Evolutionary conservation across 2,113 vertebrate species (phyloP).

Genomic region (Peromyscus californicus): DNA sequence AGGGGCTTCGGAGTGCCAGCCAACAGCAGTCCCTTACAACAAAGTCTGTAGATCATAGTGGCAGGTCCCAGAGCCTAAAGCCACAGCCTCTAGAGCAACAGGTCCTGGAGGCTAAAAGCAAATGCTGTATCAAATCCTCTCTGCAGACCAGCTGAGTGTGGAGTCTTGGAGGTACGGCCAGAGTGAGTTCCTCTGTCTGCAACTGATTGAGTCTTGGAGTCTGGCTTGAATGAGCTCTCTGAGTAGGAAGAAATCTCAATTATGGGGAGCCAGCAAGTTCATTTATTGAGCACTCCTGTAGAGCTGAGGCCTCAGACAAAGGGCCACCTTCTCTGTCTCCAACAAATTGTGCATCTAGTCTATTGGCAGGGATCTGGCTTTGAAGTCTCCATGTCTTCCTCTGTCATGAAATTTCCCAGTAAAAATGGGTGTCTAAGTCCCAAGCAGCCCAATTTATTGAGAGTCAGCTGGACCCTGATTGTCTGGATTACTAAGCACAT

Average conservation of each 20-base stretch:
- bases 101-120: background rate
- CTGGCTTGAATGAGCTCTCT: background rate
- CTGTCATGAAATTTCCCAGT: background rate
- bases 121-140: background rate
- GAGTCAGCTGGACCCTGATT: background rate
- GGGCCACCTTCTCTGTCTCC: background rate
- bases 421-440: too few relatives aligned
- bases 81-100: background rate
- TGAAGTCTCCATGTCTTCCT: background rate
- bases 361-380: too few relatives aligned
- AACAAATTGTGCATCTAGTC: background rate
- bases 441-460: background rate
- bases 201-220: background rate
- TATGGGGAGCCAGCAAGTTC: background rate
- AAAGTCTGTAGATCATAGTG: background rate
- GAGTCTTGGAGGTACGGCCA: background rate
- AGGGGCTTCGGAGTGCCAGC: background rate
- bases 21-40: background rate
- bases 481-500: background rate
- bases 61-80: background rate
- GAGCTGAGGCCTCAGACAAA: background rate
- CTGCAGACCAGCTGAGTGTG: background rate
- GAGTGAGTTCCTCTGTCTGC: background rate
- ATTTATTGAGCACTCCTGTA: background rate
- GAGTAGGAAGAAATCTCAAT: background rate